Conservation (phyloP, 2,113 vertebrate genomes). For the Ageneiosus marmoratus region DNA sequence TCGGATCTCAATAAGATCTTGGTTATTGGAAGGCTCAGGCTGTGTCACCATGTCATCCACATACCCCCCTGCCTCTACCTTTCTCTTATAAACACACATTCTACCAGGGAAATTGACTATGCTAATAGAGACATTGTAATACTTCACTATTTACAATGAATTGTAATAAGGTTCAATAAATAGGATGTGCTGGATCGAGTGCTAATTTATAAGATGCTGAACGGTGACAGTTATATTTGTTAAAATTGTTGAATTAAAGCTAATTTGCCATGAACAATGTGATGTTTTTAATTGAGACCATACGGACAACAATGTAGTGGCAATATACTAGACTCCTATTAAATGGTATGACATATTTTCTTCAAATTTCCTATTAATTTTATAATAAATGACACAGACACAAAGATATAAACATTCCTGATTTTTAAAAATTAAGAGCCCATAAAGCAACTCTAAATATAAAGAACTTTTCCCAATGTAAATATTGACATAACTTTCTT, state of each 20-base stretch:
- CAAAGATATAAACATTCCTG: neutral
- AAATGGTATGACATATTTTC: neutral
- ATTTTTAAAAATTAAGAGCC: neutral
- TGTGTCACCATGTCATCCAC: conserved; percentile 49
- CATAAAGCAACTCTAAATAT: neutral
- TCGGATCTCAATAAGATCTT: conserved; percentile 67
- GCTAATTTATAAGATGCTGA: neutral
- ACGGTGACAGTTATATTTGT: neutral
- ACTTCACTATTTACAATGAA: neutral
- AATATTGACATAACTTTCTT: neutral
- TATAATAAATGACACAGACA: neutral
- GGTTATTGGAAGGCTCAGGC: conserved; percentile 70
- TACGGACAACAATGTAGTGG: neutral
- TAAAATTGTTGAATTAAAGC: neutral
- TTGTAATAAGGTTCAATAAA: neutral
- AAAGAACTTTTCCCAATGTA: neutral
- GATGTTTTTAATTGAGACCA: neutral
- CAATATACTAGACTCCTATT: neutral
- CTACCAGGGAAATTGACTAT: neutral
- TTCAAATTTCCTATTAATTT: neutral
- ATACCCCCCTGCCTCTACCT: neutral
- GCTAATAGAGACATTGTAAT: neutral
- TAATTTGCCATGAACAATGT: neutral
- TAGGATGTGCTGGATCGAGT: neutral
- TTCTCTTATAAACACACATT: neutral